Conservation (phyloP, 2,888 invertebrate species). For the Archaeoteleia sp. region DNA sequence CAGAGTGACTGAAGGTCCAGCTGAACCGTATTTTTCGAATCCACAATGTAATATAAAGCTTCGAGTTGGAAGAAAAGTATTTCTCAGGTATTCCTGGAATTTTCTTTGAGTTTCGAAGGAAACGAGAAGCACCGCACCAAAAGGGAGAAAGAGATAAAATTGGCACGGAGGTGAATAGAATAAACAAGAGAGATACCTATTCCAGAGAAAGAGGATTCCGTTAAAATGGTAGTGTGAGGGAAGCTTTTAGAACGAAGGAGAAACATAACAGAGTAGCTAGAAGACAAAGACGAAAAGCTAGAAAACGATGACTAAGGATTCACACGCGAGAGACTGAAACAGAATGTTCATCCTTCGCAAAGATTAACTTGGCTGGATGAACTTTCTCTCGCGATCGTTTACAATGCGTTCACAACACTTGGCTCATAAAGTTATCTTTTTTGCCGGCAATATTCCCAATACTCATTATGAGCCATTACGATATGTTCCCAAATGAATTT, state of each 20-base stretch:
- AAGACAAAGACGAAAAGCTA: background rate
- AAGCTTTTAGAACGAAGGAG: too few relatives aligned
- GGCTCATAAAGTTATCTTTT: too few relatives aligned
- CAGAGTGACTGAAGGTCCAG: background rate
- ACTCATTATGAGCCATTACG: too few relatives aligned
- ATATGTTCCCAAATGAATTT: too few relatives aligned
- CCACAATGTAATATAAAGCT: conserved; percentile 28
- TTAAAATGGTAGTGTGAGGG: background rate
- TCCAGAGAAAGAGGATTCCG: too few relatives aligned
- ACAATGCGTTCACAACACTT: too few relatives aligned
- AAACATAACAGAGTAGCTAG: background rate
- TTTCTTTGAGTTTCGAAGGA: conserved; percentile 2
- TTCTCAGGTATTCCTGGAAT: conserved; percentile 29
- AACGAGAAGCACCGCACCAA: background rate
- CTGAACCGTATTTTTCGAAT: conserved; percentile 7
- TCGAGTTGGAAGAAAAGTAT: conserved; percentile 24
- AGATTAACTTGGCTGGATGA: background rate
- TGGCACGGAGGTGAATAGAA: background rate
- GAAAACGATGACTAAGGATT: background rate
- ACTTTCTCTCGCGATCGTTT: too few relatives aligned
- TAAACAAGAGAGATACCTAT: background rate
- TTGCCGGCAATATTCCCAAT: too few relatives aligned
- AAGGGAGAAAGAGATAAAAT: background rate
- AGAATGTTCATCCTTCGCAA: background rate
- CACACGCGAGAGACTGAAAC: background rate